Base-by-base conservation (phyloP, 2,797 vertebrate species). In the Gila robusta region DNA sequence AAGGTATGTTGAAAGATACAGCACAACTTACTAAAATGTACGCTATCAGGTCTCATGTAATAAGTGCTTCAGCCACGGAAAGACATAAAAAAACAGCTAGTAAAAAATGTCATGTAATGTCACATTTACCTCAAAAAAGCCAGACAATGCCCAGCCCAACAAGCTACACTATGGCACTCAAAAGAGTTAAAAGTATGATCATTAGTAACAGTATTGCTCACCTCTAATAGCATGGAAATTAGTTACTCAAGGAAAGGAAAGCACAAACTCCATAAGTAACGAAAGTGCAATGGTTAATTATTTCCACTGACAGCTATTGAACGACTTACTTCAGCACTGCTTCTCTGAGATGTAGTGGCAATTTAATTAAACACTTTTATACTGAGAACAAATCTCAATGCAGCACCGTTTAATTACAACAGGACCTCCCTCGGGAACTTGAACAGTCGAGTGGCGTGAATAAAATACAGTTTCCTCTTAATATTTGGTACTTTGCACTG, bases 281-380 rank as follows among this genome's bases (percentile, higher is more conserved):
- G 26, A 41, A 59, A 72, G 52, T 2, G 69, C n/a, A 72, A 44
- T 2, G 0, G 69, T 37, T 72, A 59, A 71, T 62, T 72, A 28
- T 83, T 83, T 62, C 21, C 28, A 14, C 19, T 35, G 81, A 83
- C 54, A 47, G 81, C 19, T 49, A 47, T 32, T 11, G 70, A 83
- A 16, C 2, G 1, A 35, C n/a, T 59, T 7, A 52, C 54, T 56
- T 64, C 26, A 59, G 47, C 35, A 64, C 37, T 17, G 21, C 37
- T 49, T 76, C 84, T n/a, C 9, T 39, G n/a, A 71, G 44, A 87
- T 17, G 47, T 28, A 72, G 28, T 3, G 70, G 52, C 2, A 21
- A 39, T 52, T 87, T 71, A 83, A 85, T 85, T 87, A 85, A 79
- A 79, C 59, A 70, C 79, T 85, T 32, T 54, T 87, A 47, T 8